Percentiles rank a stretch among this genome's conserved stretches.
These are phyloP conservation scores for Serripes groenlandicus DNA, from an alignment of 2,888 invertebrate genomes.

Conservation along the genomic window DNA sequence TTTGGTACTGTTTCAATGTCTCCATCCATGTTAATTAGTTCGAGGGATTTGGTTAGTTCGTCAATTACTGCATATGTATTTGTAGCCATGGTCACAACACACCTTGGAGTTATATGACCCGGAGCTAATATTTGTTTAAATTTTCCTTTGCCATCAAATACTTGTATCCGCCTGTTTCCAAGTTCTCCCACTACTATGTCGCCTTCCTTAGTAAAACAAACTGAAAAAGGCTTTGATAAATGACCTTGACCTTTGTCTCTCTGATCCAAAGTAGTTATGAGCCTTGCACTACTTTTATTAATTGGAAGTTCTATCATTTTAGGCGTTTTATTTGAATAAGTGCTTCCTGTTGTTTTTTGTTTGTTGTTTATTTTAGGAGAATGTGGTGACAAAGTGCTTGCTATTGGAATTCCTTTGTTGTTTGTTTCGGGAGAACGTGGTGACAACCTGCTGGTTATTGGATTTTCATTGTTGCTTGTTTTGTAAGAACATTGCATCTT, in stretches of 20 bases:
- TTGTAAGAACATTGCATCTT: too few species aligned
- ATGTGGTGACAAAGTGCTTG: too few species aligned
- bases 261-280: slow-evolving; percentile 38
- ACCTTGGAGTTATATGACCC: slow-evolving; percentile 55
- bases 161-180: slow-evolving; percentile 60
- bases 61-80: slow-evolving; percentile 60
- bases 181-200: slow-evolving; percentile 64
- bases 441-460: too few species aligned
- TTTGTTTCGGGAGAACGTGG: too few species aligned
- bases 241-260: slow-evolving; percentile 39
- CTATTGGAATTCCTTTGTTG: too few species aligned
- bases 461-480: too few species aligned
- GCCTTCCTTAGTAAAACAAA: slow-evolving; percentile 56
- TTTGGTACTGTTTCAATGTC: background rate
- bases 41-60: slow-evolving; percentile 60
- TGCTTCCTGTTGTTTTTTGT: too few species aligned
- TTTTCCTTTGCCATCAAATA: slow-evolving; percentile 56
- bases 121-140: slow-evolving; percentile 38
- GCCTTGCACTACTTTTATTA: background rate
- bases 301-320: too few species aligned
- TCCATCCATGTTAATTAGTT: slow-evolving; percentile 32
- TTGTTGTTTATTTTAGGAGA: too few species aligned
- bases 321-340: too few species aligned
- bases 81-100: slow-evolving; percentile 44
- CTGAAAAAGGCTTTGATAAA: slow-evolving; percentile 61